phyloP scores from a whole-genome alignment of 92 coral and sea anemone genomes.

The Porites evermanni region DNA sequence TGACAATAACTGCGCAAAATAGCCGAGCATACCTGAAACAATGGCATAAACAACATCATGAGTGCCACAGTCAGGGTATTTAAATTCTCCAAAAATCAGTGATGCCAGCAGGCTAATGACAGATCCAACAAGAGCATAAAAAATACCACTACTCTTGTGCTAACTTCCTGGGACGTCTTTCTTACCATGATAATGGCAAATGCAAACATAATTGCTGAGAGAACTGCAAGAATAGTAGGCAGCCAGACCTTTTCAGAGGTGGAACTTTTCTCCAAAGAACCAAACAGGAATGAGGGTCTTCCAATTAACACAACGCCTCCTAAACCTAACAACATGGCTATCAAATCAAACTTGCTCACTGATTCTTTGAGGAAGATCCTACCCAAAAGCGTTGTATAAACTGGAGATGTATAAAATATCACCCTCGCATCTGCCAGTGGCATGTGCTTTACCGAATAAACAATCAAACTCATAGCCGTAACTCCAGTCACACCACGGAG shows the following conservation, averaged over 20 bases:
- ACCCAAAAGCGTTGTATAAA: slow-evolving; percentile 80
- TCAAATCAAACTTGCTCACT: slow-evolving; percentile 54
- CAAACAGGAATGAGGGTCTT: slow-evolving; percentile 62
- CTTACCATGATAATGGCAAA: slow-evolving; percentile 32
- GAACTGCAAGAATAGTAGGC: slow-evolving; percentile 40
- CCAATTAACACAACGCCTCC: slow-evolving; percentile 67
- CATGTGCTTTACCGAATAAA: slow-evolving; percentile 82
- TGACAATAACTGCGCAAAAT: slow-evolving; percentile 45
- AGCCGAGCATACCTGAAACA: slow-evolving; percentile 28
- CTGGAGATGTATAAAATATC: slow-evolving; percentile 69
- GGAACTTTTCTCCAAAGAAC: not conserved
- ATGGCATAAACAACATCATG: slow-evolving; percentile 25
- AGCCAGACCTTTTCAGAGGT: slow-evolving; percentile 21
- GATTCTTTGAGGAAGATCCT: slow-evolving; percentile 67
- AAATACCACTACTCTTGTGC: slow-evolving; percentile 55
- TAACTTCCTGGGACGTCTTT: slow-evolving; percentile 31
- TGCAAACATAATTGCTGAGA: slow-evolving; percentile 27
- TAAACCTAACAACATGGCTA: slow-evolving; percentile 57
- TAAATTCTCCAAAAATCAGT: slow-evolving; percentile 23
- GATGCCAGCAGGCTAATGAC: slow-evolving; percentile 9
- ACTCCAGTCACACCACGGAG: slow-evolving; percentile 60
- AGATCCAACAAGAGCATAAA: slow-evolving; percentile 52
- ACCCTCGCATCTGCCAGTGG: slow-evolving; percentile 87
- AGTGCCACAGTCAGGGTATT: slow-evolving; percentile 49
- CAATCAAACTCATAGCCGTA: slow-evolving; percentile 52